Base-by-base conservation (phyloP, 2,888 invertebrate species). In the Lochmaea crataegi region DNA sequence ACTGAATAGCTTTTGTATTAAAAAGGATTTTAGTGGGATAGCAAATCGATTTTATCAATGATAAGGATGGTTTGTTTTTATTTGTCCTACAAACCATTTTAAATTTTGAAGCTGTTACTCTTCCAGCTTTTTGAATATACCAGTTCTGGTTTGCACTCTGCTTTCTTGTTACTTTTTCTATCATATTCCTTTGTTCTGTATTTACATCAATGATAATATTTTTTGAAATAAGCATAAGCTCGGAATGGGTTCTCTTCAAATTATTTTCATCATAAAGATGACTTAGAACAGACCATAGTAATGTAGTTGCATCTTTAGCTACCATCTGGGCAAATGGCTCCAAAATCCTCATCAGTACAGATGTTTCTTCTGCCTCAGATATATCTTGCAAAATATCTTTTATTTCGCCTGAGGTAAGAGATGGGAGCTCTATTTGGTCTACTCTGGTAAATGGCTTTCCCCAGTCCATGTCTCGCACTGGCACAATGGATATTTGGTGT, bases 391-490 rank as follows among this genome's bases (percentile, higher is more conserved):
- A 48, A 5, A 48, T 61, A 61, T 61, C 61, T 32, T 22, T 56
- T 22, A 56, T 48, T 11, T 48, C 14, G 3, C 14, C 45, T 7
- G 14, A 48, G 18, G 56, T 11, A 22, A 16, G 12, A 22, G 56
- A 22, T 56, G 56, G 56, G 9, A 56, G 7, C 56, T 18, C 9
- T 22, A 18, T 51, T 9, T 32, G 45, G 14, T 51, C 2, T 6
- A 41, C 42, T 60, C 51, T 51, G 53, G 38, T n/a, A 18, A 14
- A 26, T 26, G 42, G 45, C 32, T 10, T 68, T 68, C 41, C 38
- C 58, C 57, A 67, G 32, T 67, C 58, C 41, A 42, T 53, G 41
- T 67, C 45, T 48, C 45, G 12, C 18, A 53, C 48, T 60, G 26
- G 26, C 38, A 58, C 57, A 14, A 22, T n/a, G 45, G 32, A 2